Conservation (phyloP, 2,797 vertebrate species). For the Acanthurus leucopareius region DNA sequence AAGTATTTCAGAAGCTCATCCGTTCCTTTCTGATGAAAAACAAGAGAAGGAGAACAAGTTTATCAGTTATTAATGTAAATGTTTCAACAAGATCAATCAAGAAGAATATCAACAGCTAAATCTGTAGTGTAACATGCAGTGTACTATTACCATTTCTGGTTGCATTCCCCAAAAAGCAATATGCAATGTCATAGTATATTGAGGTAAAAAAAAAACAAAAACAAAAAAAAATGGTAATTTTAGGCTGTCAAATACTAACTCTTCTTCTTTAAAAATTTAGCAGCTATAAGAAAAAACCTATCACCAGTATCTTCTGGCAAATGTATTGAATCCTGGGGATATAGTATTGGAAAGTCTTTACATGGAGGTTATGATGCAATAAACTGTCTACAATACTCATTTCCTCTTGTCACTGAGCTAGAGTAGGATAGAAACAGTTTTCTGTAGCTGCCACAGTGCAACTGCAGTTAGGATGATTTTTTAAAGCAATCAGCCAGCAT, state of each 20-base stretch:
- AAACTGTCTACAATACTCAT: neutral
- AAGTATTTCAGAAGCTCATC: constrained; percentile 94
- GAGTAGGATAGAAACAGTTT: neutral
- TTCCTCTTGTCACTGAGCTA: neutral
- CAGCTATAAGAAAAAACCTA: too few relatives aligned
- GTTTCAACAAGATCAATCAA: neutral
- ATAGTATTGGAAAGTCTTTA: too few relatives aligned
- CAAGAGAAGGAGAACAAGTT: neutral
- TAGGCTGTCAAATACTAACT: too few relatives aligned
- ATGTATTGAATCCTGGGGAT: too few relatives aligned
- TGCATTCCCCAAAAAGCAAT: neutral
- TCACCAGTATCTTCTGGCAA: too few relatives aligned
- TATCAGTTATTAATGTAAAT: neutral
- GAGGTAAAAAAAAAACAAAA: too few relatives aligned
- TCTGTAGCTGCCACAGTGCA: neutral
- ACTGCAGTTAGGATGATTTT: too few relatives aligned
- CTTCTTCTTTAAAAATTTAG: too few relatives aligned
- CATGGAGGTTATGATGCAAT: too few relatives aligned
- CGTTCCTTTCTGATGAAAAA: constrained; percentile 91
- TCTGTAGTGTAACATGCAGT: neutral
- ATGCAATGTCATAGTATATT: neutral
- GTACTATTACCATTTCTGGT: neutral
- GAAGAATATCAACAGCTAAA: neutral
- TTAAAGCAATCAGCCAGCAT: too few relatives aligned
- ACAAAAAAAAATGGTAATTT: too few relatives aligned